These are phyloP conservation scores for Trichechus manatus DNA, from an alignment of 2,113 vertebrate genomes.

Conservation along the genomic window DNA sequence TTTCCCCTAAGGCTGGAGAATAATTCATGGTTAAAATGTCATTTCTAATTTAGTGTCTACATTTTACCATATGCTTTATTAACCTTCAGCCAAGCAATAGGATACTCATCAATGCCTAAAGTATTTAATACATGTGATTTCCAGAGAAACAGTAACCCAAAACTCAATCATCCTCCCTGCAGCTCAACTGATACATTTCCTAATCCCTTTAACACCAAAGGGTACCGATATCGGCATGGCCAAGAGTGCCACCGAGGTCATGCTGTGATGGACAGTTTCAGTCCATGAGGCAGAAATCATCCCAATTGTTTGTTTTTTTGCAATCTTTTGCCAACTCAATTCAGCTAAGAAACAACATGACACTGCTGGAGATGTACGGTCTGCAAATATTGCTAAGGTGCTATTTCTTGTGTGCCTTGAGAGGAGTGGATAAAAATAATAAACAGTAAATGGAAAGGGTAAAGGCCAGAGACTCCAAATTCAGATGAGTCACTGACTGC, in stretches of 20 bases:
- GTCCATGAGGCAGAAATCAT: neutral
- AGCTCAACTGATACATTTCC: conserved; percentile 68
- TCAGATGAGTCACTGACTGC: neutral
- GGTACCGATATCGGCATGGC: conserved; percentile 42
- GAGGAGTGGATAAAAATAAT: conserved; percentile 44
- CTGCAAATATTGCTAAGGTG: neutral
- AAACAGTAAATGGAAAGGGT: conserved; percentile 22
- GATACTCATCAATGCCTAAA: conserved; percentile 66
- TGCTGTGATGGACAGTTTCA: conserved; percentile 15
- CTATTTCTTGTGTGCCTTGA: neutral
- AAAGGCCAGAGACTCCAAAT: conserved; percentile 52
- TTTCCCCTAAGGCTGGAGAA: conserved; percentile 69
- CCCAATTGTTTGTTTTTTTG: neutral
- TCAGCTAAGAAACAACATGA: conserved; percentile 15
- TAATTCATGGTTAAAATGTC: conserved; percentile 76
- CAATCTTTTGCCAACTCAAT: conserved; percentile 14
- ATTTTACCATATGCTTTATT: conserved; percentile 44
- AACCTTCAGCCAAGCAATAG: conserved; percentile 60
- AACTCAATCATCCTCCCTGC: conserved; percentile 53
- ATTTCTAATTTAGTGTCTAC: conserved; percentile 78
- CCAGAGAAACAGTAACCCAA: conserved; percentile 73
- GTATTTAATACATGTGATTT: conserved; percentile 73
- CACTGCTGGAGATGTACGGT: neutral
- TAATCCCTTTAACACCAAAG: conserved; percentile 66
- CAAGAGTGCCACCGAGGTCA: neutral